Evolutionary conservation across 2,797 vertebrate species (phyloP), one percentile per base, ranked within the genome.

Genomic region (Limnodromus scolopaceus): DNA sequence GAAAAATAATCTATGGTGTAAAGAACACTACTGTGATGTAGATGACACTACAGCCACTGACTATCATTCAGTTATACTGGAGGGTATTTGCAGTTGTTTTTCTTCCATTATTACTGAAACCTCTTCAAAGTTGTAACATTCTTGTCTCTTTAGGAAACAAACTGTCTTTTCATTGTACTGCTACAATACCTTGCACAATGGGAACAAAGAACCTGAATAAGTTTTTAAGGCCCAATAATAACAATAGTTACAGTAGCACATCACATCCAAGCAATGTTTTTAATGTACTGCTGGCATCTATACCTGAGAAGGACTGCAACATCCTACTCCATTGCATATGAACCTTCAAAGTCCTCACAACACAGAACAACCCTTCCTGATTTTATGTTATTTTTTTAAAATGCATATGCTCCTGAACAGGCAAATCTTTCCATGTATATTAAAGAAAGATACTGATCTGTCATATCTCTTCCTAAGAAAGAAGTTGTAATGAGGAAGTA

Each of bases 61-160:
- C 38, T n/a, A 54, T 38, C 46, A 55, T 74, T 48, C 43, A 60
- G 41, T 66, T 89, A 53, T 32, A 78, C 45, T 54, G 41, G 13
- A 90, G 24, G 8, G 41, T 64, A 75, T 87, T 38, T n/a, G 1
- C 58, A 54, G 27, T 53, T 85, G 43, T 0, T 78, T 92, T 38
- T 71, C 78, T 84, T n/a, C 51, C 74, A 16, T 84, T 61, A 87
- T 87, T 87, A 87, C 38, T 34, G 27, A 95, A 94, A 76, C 43
- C n/a, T 74, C 84, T 86, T 89, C 81, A 91, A 91, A 92, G 48
- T 76, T 15, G 65, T 34, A 93, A 74, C 14, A 27, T 84, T 92
- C 53, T 87, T 75, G 46, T 13, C 38, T 72, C 58, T 91, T 91
- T 64, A 77, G 68, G 68, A 87, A 93, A 77, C 25, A 77, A 77